phyloP scores from a whole-genome alignment of 2,797 vertebrate genomes.

The Syndactyla subalaris region DNA sequence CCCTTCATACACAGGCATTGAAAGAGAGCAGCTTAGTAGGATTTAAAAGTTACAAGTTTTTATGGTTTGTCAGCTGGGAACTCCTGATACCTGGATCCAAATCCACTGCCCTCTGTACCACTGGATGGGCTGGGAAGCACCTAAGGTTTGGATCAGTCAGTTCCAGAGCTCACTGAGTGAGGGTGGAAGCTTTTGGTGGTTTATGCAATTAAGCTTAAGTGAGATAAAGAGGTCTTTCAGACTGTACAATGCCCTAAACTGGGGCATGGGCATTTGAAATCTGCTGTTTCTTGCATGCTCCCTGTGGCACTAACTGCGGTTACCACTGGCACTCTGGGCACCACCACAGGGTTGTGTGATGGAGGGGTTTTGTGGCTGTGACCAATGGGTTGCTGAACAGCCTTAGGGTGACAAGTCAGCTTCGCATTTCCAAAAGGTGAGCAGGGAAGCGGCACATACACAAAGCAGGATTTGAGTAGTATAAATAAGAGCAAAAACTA shows the following conservation, averaged over 20 bases:
- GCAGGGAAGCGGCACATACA: not conserved
- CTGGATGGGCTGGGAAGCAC: not conserved
- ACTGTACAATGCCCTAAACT: rapidly evolving
- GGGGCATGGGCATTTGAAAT: rapidly evolving
- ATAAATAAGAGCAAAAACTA: not conserved
- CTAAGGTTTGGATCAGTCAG: not conserved
- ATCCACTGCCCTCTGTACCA: rapidly evolving
- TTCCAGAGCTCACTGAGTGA: not conserved
- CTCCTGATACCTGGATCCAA: not conserved
- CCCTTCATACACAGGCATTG: not conserved
- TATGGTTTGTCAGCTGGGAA: not conserved
- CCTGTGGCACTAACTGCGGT: not conserved
- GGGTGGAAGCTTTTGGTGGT: not conserved
- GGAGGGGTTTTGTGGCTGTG: not conserved
- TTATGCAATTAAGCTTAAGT: not conserved
- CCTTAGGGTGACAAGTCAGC: not conserved
- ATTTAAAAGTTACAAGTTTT: not conserved
- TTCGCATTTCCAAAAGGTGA: not conserved
- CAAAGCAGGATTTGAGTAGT: not conserved
- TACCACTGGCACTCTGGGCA: rapidly evolving
- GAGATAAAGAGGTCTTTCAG: not conserved
- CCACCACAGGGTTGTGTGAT: not conserved
- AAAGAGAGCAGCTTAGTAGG: not conserved
- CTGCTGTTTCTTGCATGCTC: not conserved
- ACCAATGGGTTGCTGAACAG: not conserved